Conservation (phyloP, 2,888 invertebrate species). For the Myopa testacea region DNA sequence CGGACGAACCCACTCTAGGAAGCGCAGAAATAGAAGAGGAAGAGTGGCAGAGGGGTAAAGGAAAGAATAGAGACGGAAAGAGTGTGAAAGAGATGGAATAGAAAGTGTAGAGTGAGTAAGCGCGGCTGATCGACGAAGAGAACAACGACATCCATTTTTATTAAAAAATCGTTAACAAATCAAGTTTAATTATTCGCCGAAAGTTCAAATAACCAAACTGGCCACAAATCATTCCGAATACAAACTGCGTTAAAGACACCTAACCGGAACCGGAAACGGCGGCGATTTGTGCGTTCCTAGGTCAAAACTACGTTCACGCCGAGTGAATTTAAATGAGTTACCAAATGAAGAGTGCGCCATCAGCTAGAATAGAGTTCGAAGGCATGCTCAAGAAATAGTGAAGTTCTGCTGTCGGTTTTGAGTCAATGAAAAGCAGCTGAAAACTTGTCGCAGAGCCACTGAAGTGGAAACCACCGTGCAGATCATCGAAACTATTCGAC, state of each 20-base stretch:
- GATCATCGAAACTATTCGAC: no score
- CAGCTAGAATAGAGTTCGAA: neutral
- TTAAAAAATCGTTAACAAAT: neutral
- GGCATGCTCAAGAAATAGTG: neutral
- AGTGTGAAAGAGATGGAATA: neutral
- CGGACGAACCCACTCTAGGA: slow-evolving; percentile 43
- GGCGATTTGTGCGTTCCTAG: neutral
- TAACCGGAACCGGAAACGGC: slow-evolving; percentile 26
- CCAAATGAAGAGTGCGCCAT: neutral
- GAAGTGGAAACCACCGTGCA: neutral
- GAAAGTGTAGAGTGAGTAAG: neutral
- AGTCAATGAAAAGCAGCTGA: neutral
- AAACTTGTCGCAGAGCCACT: neutral
- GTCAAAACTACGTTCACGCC: slow-evolving; percentile 8
- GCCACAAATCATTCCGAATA: neutral
- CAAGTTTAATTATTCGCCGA: neutral
- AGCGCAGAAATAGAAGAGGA: neutral
- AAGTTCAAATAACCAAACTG: neutral
- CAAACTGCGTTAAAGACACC: neutral
- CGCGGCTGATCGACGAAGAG: no score
- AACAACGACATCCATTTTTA: neutral
- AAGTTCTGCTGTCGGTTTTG: neutral
- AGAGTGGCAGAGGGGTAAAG: neutral
- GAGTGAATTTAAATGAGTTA: slow-evolving; percentile 12
- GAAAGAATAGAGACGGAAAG: neutral